Evolutionary conservation across 2,113 vertebrate genomes (phyloP).

Genomic region (Naja naja): DNA sequence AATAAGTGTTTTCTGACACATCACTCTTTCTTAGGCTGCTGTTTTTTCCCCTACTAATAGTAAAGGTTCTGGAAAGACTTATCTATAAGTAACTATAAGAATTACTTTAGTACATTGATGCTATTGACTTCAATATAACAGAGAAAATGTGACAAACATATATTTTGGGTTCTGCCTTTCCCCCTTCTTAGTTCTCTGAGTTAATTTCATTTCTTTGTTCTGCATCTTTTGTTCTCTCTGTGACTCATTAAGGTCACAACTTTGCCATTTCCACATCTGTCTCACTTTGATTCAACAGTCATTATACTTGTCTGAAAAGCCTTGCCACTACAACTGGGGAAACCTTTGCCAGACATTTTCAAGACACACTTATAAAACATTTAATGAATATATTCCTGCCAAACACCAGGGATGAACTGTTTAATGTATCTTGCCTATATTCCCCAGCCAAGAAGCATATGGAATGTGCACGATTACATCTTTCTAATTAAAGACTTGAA

Average conservation of each 20-base stretch:
- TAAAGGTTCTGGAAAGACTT: background rate
- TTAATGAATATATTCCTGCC: slow-evolving; percentile 9
- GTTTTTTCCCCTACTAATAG: background rate
- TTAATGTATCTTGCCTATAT: background rate
- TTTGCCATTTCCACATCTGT: background rate
- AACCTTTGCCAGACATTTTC: background rate
- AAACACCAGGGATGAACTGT: background rate
- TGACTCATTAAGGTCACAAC: background rate
- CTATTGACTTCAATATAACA: background rate
- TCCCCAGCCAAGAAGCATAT: background rate
- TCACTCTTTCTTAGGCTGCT: background rate
- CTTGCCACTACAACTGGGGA: background rate
- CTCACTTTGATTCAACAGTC: background rate
- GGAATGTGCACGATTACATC: background rate
- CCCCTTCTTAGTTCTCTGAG: background rate
- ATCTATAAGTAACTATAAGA: background rate
- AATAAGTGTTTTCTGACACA: background rate
- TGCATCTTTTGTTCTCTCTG: background rate
- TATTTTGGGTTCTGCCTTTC: background rate
- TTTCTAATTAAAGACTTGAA: background rate
- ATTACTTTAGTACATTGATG: background rate
- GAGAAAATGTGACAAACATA: background rate
- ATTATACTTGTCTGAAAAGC: background rate
- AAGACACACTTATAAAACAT: background rate
- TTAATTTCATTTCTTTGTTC: background rate